Conservation (phyloP, 2,113 vertebrate genomes). For the Sinocyclocheilus anshuiensis region DNA sequence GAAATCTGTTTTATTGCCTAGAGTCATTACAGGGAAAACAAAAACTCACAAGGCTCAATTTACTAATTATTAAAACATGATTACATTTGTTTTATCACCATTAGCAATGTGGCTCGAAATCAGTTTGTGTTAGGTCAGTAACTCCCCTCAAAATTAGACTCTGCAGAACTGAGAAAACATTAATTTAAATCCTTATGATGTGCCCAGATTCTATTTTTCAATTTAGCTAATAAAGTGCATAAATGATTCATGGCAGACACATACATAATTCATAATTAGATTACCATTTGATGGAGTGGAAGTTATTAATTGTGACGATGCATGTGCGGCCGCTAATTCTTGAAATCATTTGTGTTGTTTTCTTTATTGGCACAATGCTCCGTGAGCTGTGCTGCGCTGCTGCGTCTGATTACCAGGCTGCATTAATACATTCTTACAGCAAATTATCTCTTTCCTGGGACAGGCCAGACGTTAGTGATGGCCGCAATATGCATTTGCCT, state of each 20-base stretch:
- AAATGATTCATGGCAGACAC: conserved; percentile 84
- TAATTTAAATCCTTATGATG: conserved; percentile 67
- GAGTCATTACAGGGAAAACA: conserved; percentile 66
- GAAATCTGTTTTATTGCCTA: conserved; percentile 70
- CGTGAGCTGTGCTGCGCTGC: conserved; percentile 82
- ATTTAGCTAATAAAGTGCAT: conserved; percentile 81
- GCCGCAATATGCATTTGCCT: conserved; percentile 89
- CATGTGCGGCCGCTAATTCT: conserved; percentile 79
- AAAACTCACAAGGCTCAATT: conserved; percentile 68
- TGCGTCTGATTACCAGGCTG: conserved; percentile 79
- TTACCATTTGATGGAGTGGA: conserved; percentile 86
- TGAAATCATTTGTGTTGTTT: conserved; percentile 77
- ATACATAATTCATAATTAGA: conserved; percentile 91
- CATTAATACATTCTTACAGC: conserved; percentile 83
- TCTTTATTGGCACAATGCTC: conserved; percentile 85
- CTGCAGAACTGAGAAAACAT: conserved; percentile 57
- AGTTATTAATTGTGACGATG: conserved; percentile 88
- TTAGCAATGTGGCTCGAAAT: conserved; percentile 69
- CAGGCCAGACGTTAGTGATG: conserved; percentile 82
- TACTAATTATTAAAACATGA: conserved; percentile 77
- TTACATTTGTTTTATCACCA: conserved; percentile 70
- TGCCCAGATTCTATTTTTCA: conserved; percentile 75
- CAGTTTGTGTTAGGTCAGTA: conserved; percentile 66
- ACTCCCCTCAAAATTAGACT: conserved; percentile 59
- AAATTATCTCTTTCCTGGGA: conserved; percentile 81